A percentile compares a stretch with the other conserved stretches of the same genome.
Evolutionary conservation across 1,140 invertebrate genomes (phyloP).

Genomic region (Rhizoglyphus robini): DNA sequence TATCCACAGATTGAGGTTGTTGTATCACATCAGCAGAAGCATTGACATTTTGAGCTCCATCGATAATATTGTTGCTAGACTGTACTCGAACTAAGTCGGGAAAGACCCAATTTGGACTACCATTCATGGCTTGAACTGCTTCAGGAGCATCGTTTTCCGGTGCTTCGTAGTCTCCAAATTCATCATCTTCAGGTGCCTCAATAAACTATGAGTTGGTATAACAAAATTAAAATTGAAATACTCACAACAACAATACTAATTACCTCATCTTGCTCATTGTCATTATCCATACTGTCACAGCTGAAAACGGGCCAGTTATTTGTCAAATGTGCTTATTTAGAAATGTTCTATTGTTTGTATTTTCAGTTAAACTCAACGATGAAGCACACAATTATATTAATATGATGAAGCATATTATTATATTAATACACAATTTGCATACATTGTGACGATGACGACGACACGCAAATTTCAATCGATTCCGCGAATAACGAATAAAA

Average conservation of each 20-base stretch:
- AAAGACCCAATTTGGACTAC: constrained; percentile 13
- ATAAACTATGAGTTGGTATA: not conserved
- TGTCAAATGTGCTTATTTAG: not conserved
- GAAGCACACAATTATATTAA: too few relatives aligned
- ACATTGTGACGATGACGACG: too few relatives aligned
- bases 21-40: too few relatives aligned
- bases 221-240: not conserved
- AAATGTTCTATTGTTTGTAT: too few relatives aligned
- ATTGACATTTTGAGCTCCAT: too few relatives aligned
- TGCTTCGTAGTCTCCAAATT: constrained; percentile 14
- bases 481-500: too few relatives aligned
- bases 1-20: not conserved
- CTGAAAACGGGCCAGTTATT: not conserved
- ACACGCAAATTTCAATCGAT: too few relatives aligned
- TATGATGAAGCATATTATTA: too few relatives aligned
- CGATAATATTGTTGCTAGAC: not conserved
- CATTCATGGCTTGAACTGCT: constrained; percentile 17
- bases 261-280: not conserved
- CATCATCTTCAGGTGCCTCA: constrained; percentile 18
- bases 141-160: constrained; percentile 14
- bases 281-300: not conserved
- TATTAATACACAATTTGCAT: too few relatives aligned
- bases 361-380: too few relatives aligned
- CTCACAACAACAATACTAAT: not conserved
- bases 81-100: constrained; percentile 1